Percentiles rank a stretch among this genome's conserved stretches.
Conservation (phyloP, 2,113 vertebrate genomes). For the Myanophis thanlyinensis region DNA sequence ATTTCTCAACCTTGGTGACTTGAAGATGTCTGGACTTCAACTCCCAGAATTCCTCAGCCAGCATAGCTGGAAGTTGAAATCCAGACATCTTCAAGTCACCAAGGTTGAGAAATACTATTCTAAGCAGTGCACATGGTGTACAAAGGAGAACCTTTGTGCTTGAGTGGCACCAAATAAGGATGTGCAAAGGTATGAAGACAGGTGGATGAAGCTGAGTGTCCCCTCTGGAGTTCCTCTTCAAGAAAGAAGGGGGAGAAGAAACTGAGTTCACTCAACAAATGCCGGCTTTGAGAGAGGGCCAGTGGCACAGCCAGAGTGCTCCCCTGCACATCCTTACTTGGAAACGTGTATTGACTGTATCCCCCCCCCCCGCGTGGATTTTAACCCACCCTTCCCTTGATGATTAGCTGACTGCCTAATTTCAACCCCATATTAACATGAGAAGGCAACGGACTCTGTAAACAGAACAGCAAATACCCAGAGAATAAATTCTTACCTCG, state of each 20-base stretch:
- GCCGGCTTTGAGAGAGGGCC: not conserved
- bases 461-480: slow-evolving; percentile 46
- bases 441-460: slow-evolving; percentile 33
- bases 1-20: not conserved
- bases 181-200: not conserved
- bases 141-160: not conserved
- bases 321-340: not conserved
- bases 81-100: not conserved
- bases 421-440: slow-evolving; percentile 1
- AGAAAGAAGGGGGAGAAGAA: not conserved
- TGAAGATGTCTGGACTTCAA: not conserved
- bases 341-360: not conserved
- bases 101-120: not conserved
- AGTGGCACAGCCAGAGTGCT: not conserved
- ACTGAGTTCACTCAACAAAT: not conserved
- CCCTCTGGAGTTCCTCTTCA: not conserved
- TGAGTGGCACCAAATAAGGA: too few species aligned
- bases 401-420: not conserved
- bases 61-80: not conserved
- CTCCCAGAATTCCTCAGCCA: not conserved
- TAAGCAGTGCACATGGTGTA: not conserved
- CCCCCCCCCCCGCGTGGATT: too few species aligned
- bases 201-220: not conserved
- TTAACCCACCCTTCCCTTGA: not conserved
- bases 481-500: slow-evolving; percentile 51